Conservation (phyloP, 2,797 vertebrate species). For the Syngnathus rostellatus region DNA sequence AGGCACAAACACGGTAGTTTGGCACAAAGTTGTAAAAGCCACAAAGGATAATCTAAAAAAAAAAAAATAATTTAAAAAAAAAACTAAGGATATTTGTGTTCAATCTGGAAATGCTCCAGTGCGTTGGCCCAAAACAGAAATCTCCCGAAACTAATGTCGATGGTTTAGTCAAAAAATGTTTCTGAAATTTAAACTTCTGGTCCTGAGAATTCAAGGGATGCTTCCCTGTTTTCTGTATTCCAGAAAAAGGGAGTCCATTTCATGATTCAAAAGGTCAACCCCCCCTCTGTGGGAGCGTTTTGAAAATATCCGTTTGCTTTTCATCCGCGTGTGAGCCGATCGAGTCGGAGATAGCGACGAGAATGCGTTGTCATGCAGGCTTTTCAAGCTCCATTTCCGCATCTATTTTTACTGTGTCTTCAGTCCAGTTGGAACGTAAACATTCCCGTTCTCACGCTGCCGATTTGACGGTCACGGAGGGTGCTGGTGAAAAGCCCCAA, state of each 20-base stretch:
- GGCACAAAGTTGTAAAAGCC: neutral
- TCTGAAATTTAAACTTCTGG: too few species aligned
- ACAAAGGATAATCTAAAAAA: neutral
- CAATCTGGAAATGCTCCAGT: neutral
- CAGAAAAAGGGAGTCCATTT: too few species aligned
- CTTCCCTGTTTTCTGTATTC: neutral
- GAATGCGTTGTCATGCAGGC: constrained; percentile 7
- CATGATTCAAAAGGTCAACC: neutral
- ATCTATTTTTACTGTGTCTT: too few species aligned
- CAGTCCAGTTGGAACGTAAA: neutral
- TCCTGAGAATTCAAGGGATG: too few species aligned
- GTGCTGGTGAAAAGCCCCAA: constrained; percentile 9
- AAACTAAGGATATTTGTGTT: neutral
- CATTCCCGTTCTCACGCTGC: constrained; percentile 5
- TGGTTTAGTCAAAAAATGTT: too few species aligned
- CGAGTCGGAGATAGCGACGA: neutral
- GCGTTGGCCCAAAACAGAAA: neutral
- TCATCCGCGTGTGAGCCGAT: neutral
- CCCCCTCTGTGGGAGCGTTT: neutral
- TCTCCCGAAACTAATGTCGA: neutral
- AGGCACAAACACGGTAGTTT: too few species aligned
- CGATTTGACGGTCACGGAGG: neutral
- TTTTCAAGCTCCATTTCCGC: constrained; percentile 18
- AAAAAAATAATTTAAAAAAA: too few species aligned
- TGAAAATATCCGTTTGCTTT: neutral